Base-by-base conservation (phyloP, 2,797 vertebrate genomes). In the Rhynchotus rufescens region DNA sequence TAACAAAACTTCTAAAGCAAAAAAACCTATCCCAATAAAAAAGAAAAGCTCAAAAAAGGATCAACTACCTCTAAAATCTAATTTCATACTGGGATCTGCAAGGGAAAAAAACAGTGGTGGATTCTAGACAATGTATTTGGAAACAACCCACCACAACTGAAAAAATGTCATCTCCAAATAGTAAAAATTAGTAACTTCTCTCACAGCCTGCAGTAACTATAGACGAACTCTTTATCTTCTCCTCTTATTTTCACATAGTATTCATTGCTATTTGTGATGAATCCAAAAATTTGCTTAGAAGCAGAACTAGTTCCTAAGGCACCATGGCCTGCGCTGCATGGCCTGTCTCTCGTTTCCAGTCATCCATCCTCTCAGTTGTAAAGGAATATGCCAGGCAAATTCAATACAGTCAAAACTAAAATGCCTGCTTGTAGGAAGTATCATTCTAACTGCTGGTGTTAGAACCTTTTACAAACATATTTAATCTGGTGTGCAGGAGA, bases 351-450 rank as follows among this genome's bases (percentile, higher is more conserved):
- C 38, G 61, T 6, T 52, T 68, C 66, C 25, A 23, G 4, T 59
- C 61, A n/a, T 3, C 14, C 23, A 38, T 21, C 30, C 21, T 49
- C 15, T 34, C 28, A 13, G 6, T 68, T 26, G 38, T 9, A 34
- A 66, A 69, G 57, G 3, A 84, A 7, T 12, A 44, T 36, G 17
- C 57, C 15, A 72, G 13, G 72, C 4, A 61, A 74, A 4, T 3
- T 3, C 54, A 26, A 68, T 2, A 22, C 2, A 9, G 6, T 15
- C 2, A 20, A 78, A 51, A 57, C 57, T 11, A 67, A 65, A 57
- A 32, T 14, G 8, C 9, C 21, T 23, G 4, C 15, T 34, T 16
- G 21, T 8, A 44, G 9, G 9, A 2, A 38, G 0, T 3, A 64
- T 56, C 7, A 2, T 7, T n/a, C 11, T 36, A 9, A 81, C 80